Percentiles rank a stretch among this genome's conserved stretches.
These are phyloP conservation scores for Mustelus asterias DNA, from an alignment of 2,113 vertebrate genomes.

Conservation along the genomic window DNA sequence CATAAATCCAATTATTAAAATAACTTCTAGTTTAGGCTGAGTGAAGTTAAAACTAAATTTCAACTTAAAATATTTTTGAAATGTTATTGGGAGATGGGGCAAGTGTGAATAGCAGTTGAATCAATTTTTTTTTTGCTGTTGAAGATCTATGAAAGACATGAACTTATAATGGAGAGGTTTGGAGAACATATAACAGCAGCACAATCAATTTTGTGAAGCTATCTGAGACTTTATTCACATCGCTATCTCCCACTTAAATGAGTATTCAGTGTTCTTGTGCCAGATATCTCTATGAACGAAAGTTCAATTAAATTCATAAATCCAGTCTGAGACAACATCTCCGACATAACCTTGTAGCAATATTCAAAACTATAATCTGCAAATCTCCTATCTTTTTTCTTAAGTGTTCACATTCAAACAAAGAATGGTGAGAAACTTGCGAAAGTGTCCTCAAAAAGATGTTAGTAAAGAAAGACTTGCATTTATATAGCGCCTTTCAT, in stretches of 20 bases:
- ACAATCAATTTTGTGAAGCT: not conserved
- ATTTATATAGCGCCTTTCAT: not conserved
- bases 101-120: not conserved
- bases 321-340: not conserved
- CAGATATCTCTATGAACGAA: not conserved
- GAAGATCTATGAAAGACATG: not conserved
- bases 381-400: not conserved
- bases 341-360: not conserved
- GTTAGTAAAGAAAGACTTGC: not conserved
- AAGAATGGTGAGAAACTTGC: not conserved
- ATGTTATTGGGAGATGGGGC: not conserved
- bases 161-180: not conserved
- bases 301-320: conserved; percentile 27
- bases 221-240: not conserved
- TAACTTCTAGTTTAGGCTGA: not conserved
- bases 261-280: not conserved
- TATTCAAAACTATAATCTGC: not conserved
- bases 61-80: not conserved
- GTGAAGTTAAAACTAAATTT: not conserved
- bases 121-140: not conserved
- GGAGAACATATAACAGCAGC: not conserved
- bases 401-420: not conserved
- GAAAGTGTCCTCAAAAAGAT: not conserved
- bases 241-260: not conserved
- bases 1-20: not conserved